Evolutionary conservation across 2,888 invertebrate genomes (phyloP), one percentile per base, ranked within the genome.

Genomic region (Cephonodes hylas): DNA sequence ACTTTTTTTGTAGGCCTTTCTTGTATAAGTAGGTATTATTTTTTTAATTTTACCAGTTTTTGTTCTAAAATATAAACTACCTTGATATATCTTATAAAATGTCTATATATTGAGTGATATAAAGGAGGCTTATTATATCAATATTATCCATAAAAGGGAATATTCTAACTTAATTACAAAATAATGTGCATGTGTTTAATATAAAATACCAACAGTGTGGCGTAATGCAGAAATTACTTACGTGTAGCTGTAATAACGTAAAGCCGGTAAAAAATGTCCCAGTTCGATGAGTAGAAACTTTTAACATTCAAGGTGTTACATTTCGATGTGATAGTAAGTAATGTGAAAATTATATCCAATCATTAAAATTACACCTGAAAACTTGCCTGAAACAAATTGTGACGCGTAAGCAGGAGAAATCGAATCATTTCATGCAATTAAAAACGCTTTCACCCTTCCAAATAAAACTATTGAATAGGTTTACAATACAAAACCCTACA

Each of bases 341-440:
- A 58, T 42, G 57, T 10, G 27, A 8, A 53, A 38, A 38, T 38
- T 25, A 62, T 61, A 60, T 67, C 65, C 70, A 73, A 68, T 58
- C 63, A 23, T 45, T n/a, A 44, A 60, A 65, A 63, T 31, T 58
- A 63, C 34, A 64, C 60, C 70, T 72, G 64, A 71, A 74, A 72
- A 66, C 63, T 65, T 58, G 58, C 62, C 65, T 72, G 64, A 71
- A 78, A 73, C 69, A 68, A 74, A 69, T 71, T 64, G 65, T 81
- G 83, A 81, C 81, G 85, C 76, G 84, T 84, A 82, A 79, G 81
- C 78, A 82, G 82, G 85, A 83, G 85, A 88, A 86, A 86, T 85
- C 77, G 71, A 70, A 73, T 68, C 70, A 63, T 67, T 67, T 62
- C 61, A 62, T 62, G 57, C 38, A 48, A 59, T 42, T 61, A 69